Base-by-base conservation (phyloP, 2,888 invertebrate species). In the Epinotia brunnichana region DNA sequence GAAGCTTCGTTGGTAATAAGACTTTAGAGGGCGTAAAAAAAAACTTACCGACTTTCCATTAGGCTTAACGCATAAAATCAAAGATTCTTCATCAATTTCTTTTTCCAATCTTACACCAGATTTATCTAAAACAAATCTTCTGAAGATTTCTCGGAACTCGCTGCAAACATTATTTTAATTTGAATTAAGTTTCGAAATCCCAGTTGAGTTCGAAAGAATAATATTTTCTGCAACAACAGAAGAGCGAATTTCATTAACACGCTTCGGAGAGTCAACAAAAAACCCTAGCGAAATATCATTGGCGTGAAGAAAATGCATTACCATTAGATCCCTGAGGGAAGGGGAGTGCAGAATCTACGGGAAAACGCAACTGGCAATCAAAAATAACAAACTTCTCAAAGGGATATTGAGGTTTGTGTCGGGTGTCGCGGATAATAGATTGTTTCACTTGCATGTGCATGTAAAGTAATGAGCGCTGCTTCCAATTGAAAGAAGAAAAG, bases 221-320 rank as follows among this genome's bases (percentile, higher is more conserved):
- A 69, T 69, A 73, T 73, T 73, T 73, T 68, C 39, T 56, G 53
- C 56, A 68, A 73, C 68, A 69, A 73, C 73, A 57, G 61, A 11
- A 62, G 73, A 59, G 73, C 68, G 70, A 73, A 75, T 73, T 74
- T 74, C 70, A 75, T 75, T 75, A 74, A 53, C 70, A 68, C 75
- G 69, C 75, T 70, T 70, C 70, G 48, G 17, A 64, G 44, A 59
- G 60, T 69, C 71, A 59, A 69, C 62, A 74, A 72, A 72, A 72
- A 71, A 67, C 56, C 67, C 39, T 53, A 74, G 78, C 75, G 77
- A 81, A 83, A 83, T 79, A 77, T 78, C 81, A 84, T 85, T 84
- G 83, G 82, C 84, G 83, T 83, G 80, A 82, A 83, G 79, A 81
- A 81, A 84, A 83, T 82, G 80, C 83, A 85, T 83, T 85, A 79